Evolutionary conservation across 2,113 vertebrate genomes (phyloP).

Genomic region (Willisornis vidua): DNA sequence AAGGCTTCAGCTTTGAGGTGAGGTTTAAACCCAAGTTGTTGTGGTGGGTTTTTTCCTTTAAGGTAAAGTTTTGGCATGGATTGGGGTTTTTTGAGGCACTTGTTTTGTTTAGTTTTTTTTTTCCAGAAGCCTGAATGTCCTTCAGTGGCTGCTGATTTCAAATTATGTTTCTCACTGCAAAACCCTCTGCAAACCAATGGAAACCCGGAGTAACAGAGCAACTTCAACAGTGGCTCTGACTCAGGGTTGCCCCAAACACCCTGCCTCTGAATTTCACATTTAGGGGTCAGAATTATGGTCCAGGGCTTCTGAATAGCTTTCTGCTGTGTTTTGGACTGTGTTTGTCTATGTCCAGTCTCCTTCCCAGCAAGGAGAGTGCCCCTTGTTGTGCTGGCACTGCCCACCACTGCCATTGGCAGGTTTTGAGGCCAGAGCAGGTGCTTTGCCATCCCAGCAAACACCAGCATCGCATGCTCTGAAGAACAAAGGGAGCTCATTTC

Average conservation of each 20-base stretch:
- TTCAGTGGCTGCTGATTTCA: neutral
- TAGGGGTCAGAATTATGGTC: neutral
- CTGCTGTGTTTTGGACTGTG: neutral
- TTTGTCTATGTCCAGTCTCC: neutral
- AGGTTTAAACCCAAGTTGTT: neutral
- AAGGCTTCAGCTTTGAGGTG: neutral
- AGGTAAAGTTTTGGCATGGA: neutral
- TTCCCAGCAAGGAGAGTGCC: neutral
- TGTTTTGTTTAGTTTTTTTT: neutral
- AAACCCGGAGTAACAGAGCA: neutral
- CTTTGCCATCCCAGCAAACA: neutral
- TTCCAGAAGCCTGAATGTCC: neutral
- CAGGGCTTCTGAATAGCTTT: neutral
- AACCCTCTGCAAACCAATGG: neutral
- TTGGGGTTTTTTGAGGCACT: neutral
- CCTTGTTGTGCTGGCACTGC: neutral
- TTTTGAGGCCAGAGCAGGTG: neutral
- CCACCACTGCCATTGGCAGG: rapidly evolving
- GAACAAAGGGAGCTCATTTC: neutral
- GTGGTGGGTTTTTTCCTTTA: neutral
- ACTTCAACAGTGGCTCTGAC: neutral
- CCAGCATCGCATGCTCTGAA: rapidly evolving
- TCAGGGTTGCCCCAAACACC: neutral
- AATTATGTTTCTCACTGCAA: neutral
- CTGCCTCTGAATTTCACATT: neutral